A percentile compares a stretch with the other conserved stretches of the same genome.
These are phyloP conservation scores for Agrochola lychnidis DNA, from an alignment of 2,888 invertebrate species.

Conservation along the genomic window DNA sequence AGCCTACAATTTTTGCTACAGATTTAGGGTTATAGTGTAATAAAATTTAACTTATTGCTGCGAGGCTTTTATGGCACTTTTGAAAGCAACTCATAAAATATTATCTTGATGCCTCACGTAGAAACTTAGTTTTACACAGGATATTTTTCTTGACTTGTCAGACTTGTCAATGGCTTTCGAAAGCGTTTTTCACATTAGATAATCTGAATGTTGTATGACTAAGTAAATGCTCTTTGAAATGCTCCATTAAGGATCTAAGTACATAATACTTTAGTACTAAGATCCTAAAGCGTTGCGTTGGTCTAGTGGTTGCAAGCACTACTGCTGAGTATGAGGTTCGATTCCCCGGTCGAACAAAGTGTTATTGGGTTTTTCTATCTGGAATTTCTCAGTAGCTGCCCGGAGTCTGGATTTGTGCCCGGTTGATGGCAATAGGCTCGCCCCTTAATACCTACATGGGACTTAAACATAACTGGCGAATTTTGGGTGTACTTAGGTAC, in stretches of 20 bases:
- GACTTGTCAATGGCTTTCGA: not conserved
- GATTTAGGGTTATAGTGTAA: slow-evolving; percentile 16
- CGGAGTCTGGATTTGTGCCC: too few relatives aligned
- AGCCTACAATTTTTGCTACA: slow-evolving; percentile 30
- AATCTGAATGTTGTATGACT: not conserved
- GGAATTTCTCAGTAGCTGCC: too few relatives aligned
- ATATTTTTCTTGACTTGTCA: not conserved
- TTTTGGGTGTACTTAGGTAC: too few relatives aligned
- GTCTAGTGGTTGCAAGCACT: too few relatives aligned
- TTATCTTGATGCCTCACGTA: slow-evolving; percentile 5
- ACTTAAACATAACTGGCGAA: too few relatives aligned
- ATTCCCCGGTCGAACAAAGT: too few relatives aligned
- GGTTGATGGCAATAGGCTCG: too few relatives aligned
- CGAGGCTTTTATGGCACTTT: slow-evolving; percentile 13
- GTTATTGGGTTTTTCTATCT: too few relatives aligned
- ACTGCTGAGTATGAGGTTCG: too few relatives aligned
- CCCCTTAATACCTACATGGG: too few relatives aligned
- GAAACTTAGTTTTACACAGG: not conserved
- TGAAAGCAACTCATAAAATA: slow-evolving; percentile 22
- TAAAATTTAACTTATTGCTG: slow-evolving; percentile 32
- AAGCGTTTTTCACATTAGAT: not conserved
- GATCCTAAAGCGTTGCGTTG: too few relatives aligned
- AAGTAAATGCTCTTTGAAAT: not conserved
- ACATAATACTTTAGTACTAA: not conserved
- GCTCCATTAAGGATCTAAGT: not conserved